Percentiles rank a stretch among this genome's conserved stretches.
Evolutionary conservation across 2,888 invertebrate species (phyloP).

Genomic region (Caenorhabditis sinica): DNA sequence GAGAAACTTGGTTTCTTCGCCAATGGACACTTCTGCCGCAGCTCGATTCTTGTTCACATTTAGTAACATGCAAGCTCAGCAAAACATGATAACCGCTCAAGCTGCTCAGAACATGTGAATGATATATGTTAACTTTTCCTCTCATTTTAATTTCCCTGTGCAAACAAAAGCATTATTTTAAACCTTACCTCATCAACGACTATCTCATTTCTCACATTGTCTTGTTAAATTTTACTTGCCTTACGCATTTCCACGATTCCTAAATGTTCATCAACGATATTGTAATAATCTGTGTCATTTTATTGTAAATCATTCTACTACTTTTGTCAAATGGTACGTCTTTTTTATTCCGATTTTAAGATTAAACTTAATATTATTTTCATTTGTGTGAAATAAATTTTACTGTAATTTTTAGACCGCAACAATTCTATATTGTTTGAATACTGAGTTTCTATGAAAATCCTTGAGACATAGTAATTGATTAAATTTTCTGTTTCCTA

Average conservation of each 20-base stretch:
- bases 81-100: constrained; percentile 37
- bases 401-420: too few relatives aligned
- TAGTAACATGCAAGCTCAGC: constrained; percentile 41
- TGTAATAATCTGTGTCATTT: constrained; percentile 55
- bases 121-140: neutral
- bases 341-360: neutral
- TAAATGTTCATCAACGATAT: neutral
- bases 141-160: constrained; percentile 38
- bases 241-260: neutral
- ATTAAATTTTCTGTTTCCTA: too few relatives aligned
- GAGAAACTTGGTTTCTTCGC: constrained; percentile 47
- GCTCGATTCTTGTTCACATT: constrained; percentile 70
- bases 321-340: constrained; percentile 36
- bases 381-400: constrained; percentile 2
- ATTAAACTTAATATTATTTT: neutral
- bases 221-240: constrained; percentile 31
- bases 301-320: neutral
- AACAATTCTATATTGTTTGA: too few relatives aligned
- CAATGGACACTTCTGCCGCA: constrained; percentile 63
- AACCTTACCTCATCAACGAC: constrained; percentile 11
- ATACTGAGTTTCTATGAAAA: too few relatives aligned
- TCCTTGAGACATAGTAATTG: too few relatives aligned
- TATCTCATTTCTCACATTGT: constrained; percentile 20
- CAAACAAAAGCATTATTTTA: constrained; percentile 31
- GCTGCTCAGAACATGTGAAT: constrained; percentile 43